Evolutionary conservation across 2,888 invertebrate species (phyloP).

Genomic region (Hyppa rectilinea): DNA sequence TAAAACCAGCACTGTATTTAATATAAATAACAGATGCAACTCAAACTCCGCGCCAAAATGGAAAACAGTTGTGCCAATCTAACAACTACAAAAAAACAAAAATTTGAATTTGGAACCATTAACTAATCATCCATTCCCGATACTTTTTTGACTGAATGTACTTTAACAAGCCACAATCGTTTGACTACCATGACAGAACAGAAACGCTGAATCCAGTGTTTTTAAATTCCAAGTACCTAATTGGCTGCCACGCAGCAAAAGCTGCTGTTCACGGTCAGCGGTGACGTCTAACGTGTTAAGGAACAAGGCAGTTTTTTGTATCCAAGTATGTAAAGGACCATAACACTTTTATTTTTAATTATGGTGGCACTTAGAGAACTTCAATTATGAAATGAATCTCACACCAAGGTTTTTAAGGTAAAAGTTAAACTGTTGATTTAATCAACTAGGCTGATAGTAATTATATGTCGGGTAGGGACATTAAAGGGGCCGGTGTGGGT

Average conservation of each 20-base stretch:
- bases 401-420: not conserved
- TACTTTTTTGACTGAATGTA: too few species aligned
- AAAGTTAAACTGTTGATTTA: constrained; percentile 18
- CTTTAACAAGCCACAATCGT: too few species aligned
- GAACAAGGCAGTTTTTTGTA: not conserved
- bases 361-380: not conserved
- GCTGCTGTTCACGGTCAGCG: too few species aligned
- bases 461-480: constrained; percentile 31
- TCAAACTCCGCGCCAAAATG: too few species aligned
- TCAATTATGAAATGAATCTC: constrained; percentile 1
- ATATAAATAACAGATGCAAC: too few species aligned
- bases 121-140: too few species aligned
- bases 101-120: too few species aligned
- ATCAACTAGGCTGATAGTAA: constrained; percentile 30
- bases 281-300: too few species aligned
- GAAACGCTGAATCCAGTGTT: not conserved
- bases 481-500: constrained; percentile 26
- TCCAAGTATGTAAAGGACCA: not conserved
- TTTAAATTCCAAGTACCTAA: not conserved
- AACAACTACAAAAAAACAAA: too few species aligned
- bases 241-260: too few species aligned
- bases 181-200: not conserved
- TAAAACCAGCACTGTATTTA: too few species aligned
- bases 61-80: too few species aligned
- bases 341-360: not conserved